Base-by-base conservation (phyloP, 2,888 invertebrate genomes). In the Megamerina dolium region DNA sequence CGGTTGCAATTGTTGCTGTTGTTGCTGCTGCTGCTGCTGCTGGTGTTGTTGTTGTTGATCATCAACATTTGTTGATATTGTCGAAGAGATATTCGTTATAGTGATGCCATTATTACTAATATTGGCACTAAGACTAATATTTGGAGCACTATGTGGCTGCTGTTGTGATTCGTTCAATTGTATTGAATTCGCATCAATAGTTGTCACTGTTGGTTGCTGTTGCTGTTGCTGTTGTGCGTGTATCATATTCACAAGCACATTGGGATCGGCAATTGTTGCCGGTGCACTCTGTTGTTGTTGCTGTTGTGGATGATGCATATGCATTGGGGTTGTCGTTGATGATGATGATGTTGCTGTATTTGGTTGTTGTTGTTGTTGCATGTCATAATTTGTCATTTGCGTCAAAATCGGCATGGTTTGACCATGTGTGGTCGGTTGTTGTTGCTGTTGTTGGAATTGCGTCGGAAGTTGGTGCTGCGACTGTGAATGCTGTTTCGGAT, bases 71-170 rank as follows among this genome's bases (percentile, higher is more conserved):
- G 54, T 20, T 46, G 49, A 38, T 37, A 47, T 42, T 30, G 50
- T 39, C 48, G 59, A 50, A 46, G 55, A 18, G 29, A 35, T 13
- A 17, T 34, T 36, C 20, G 46, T 48, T 45, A 51, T 37, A 46
- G 46, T 51, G 51, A 53, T 43, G 53, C 53, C 54, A 51, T 49
- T 63, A 43, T 48, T 52, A 53, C 54, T 60, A 55, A 52, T 59
- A 57, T 64, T 68, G 60, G 64, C 61, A 64, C 61, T 64, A 56
- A 60, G 63, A 67, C 58, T 63, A 55, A 60, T 58, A n/a, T n/a
- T n/a, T n/a, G n/a, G n/a, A 50, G 60, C 48, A 48, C 51, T 51
- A 41, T 53, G 53, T 51, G 45, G 36, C 50, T 48, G 46, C 43
- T 53, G 53, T 45, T 51, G 48, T 30, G 52, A 54, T 34, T 51